A percentile compares a stretch with the other conserved stretches of the same genome.
Conservation (phyloP, 2,888 invertebrate species). For the Lasioglossum leucozonium region DNA sequence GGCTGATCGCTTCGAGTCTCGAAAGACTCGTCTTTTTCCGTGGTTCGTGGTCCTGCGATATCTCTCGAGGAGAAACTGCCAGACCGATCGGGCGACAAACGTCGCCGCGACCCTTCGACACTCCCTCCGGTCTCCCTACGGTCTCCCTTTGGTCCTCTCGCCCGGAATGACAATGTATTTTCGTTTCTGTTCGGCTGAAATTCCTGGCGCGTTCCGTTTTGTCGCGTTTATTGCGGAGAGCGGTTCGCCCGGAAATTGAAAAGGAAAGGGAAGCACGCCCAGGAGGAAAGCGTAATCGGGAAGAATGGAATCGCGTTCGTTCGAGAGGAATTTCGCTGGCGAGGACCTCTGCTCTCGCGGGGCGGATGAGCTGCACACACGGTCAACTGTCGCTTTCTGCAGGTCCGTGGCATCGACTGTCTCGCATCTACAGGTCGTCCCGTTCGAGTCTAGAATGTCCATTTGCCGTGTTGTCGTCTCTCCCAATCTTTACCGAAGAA, state of each 20-base stretch:
- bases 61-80: not conserved
- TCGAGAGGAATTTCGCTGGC: constrained; percentile 5
- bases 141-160: not conserved
- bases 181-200: not conserved
- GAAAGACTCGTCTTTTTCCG: not conserved
- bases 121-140: no score
- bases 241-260: constrained; percentile 1
- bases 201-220: not conserved
- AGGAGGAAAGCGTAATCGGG: constrained; percentile 1
- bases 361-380: not conserved
- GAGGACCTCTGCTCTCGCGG: not conserved
- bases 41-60: not conserved
- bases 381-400: constrained; percentile 11
- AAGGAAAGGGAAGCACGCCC: constrained; percentile 10
- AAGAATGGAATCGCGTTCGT: constrained; percentile 13
- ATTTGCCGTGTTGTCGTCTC: no score
- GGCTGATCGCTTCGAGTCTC: constrained; percentile 45
- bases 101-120: not conserved
- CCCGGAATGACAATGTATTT: not conserved
- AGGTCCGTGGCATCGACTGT: not conserved
- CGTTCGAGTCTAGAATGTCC: no score
- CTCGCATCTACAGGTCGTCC: not conserved
- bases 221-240: constrained; percentile 11
- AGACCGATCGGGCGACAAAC: not conserved
- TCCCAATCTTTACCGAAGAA: no score